Conservation (phyloP, 2,888 invertebrate species). For the Platycnemis pennipes region DNA sequence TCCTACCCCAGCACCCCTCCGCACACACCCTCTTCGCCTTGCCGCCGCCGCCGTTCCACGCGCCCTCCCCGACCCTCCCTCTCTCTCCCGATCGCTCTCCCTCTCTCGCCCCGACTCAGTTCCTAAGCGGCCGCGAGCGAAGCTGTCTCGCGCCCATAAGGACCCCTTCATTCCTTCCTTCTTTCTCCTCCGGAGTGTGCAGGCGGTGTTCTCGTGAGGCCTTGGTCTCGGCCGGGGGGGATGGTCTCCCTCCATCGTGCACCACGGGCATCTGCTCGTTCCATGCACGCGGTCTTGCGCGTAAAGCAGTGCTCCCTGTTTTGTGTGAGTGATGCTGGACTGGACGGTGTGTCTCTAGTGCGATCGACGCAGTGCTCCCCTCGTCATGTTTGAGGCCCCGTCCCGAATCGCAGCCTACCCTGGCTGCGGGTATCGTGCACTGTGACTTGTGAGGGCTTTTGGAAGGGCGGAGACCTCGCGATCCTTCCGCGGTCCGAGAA, state of each 20-base stretch:
- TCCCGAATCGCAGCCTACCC: background rate
- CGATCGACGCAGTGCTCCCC: background rate
- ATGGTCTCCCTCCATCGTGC: background rate
- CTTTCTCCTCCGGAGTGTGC: background rate
- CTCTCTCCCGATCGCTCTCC: background rate
- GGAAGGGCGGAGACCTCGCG: background rate
- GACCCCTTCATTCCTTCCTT: background rate
- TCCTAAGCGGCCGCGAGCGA: slow-evolving; percentile 20
- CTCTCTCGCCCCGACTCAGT: background rate
- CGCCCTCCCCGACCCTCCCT: background rate
- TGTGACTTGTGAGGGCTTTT: background rate
- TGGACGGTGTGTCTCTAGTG: background rate
- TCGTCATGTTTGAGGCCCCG: background rate
- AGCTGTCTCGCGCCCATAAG: background rate
- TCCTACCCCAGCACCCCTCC: background rate
- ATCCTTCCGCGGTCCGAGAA: background rate
- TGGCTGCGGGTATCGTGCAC: background rate
- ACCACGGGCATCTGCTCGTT: background rate
- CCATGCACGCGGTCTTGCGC: background rate
- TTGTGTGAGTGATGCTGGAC: background rate
- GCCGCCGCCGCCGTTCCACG: background rate
- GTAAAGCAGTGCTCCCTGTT: background rate
- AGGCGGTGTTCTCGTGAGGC: background rate
- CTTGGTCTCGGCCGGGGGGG: background rate
- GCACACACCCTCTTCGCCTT: background rate